A percentile compares a stretch with the other conserved stretches of the same genome.
phyloP scores from a whole-genome alignment of 2,888 invertebrate species.

The Protophormia terraenovae region DNA sequence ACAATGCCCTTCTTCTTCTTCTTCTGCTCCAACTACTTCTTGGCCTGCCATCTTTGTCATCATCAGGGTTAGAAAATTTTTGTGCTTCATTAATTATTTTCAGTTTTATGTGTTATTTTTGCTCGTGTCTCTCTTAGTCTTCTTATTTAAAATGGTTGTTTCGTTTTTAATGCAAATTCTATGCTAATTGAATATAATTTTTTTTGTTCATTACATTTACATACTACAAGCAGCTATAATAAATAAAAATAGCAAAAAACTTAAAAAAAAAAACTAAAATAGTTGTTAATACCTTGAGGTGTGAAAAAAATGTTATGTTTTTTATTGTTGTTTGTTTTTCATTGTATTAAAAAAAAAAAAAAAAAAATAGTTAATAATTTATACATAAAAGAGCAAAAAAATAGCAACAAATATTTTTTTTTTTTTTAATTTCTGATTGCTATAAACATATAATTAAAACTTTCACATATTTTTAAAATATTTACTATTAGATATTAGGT shows the following conservation, averaged over 20 bases:
- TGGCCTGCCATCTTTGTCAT: constrained; percentile 31
- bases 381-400: neutral
- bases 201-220: constrained; percentile 13
- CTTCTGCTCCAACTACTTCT: constrained; percentile 24
- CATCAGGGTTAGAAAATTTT: constrained; percentile 45
- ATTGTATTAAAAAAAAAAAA: neutral
- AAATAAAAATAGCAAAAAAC: constrained; percentile 7
- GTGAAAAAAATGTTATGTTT: constrained; percentile 25
- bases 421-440: neutral
- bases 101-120: neutral
- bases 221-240: constrained; percentile 18
- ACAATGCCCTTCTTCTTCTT: neutral
- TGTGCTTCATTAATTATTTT: constrained; percentile 61
- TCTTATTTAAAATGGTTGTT: constrained; percentile 53
- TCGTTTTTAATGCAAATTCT: constrained; percentile 76
- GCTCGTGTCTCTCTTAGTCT: constrained; percentile 50
- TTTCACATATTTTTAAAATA: too few relatives aligned
- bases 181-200: constrained; percentile 75
- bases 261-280: constrained; percentile 4
- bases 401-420: neutral
- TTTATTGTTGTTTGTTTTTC: neutral
- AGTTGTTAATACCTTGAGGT: constrained; percentile 36
- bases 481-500: too few relatives aligned
- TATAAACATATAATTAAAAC: too few relatives aligned
- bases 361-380: neutral